phyloP scores from a whole-genome alignment of 2,797 vertebrate genomes.

The Danio aesculapii region DNA sequence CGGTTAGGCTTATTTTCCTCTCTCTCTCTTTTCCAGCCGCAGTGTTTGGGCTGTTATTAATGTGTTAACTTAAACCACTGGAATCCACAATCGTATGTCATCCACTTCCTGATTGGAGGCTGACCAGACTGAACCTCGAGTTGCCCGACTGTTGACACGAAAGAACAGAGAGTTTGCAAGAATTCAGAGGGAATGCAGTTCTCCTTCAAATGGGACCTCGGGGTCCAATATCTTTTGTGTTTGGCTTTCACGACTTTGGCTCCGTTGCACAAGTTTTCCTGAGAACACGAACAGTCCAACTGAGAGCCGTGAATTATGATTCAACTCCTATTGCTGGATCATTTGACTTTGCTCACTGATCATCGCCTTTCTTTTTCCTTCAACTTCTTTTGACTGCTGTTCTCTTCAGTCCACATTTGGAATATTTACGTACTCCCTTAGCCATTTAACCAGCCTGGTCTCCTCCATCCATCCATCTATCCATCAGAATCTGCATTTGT shows the following conservation, averaged over 20 bases:
- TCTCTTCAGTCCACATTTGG: conserved; percentile 47
- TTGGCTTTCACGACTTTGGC: conserved; percentile 27
- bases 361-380: conserved; percentile 19
- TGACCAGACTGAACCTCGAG: conserved; percentile 42
- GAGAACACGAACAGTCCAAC: conserved; percentile 1
- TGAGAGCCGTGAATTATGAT: conserved; percentile 19
- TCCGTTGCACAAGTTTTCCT: conserved; percentile 19
- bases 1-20: conserved; percentile 49
- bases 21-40: conserved; percentile 51
- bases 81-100: conserved; percentile 63
- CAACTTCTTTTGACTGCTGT: conserved; percentile 21
- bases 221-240: conserved; percentile 15
- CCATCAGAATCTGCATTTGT: conserved; percentile 37
- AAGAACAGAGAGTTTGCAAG: not conserved
- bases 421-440: conserved; percentile 44
- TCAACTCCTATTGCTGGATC: conserved; percentile 13
- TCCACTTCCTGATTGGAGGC: conserved; percentile 60
- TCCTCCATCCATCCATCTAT: conserved; percentile 48
- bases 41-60: conserved; percentile 58
- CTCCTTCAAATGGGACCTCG: not conserved
- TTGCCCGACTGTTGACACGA: conserved; percentile 22
- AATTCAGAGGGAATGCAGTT: conserved; percentile 8
- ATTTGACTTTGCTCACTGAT: conserved; percentile 45
- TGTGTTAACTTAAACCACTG: conserved; percentile 55
- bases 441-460: conserved; percentile 29